Evolutionary conservation across 2,797 vertebrate species (phyloP).

Genomic region (Oreortyx pictus): DNA sequence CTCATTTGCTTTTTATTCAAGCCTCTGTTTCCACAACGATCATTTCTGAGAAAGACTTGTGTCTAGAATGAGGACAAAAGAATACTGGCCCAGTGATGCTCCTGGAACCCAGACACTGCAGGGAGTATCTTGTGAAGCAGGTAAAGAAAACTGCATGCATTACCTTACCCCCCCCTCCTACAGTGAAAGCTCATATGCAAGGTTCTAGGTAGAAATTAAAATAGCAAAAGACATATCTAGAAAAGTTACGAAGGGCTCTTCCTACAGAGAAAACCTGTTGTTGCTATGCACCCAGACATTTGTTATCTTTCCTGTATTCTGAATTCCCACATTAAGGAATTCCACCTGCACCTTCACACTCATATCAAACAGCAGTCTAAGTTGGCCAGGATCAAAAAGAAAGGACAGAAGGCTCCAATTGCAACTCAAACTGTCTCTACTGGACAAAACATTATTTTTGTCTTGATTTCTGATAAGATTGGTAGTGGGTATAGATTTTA

Average conservation of each 20-base stretch:
- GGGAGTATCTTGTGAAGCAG: background rate
- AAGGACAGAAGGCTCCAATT: rapidly evolving
- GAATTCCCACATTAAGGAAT: background rate
- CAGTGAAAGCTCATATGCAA: background rate
- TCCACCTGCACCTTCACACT: background rate
- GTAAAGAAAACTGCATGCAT: background rate
- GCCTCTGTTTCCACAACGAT: too few relatives aligned
- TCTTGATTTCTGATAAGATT: background rate
- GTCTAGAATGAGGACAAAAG: background rate
- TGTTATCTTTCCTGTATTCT: background rate
- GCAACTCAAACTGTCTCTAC: background rate
- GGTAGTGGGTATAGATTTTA: background rate
- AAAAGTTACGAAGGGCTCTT: background rate
- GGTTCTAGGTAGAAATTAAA: background rate
- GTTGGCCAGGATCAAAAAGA: background rate
- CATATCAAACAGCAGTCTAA: background rate
- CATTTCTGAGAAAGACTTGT: background rate
- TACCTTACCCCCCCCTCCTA: background rate
- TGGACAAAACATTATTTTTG: background rate
- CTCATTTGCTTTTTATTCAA: background rate
- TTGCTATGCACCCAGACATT: background rate
- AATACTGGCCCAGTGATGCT: rapidly evolving
- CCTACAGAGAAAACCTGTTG: background rate
- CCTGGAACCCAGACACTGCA: background rate
- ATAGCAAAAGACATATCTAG: background rate